phyloP scores from a whole-genome alignment of 2,888 invertebrate species.

The Drosophila acutilabella region DNA sequence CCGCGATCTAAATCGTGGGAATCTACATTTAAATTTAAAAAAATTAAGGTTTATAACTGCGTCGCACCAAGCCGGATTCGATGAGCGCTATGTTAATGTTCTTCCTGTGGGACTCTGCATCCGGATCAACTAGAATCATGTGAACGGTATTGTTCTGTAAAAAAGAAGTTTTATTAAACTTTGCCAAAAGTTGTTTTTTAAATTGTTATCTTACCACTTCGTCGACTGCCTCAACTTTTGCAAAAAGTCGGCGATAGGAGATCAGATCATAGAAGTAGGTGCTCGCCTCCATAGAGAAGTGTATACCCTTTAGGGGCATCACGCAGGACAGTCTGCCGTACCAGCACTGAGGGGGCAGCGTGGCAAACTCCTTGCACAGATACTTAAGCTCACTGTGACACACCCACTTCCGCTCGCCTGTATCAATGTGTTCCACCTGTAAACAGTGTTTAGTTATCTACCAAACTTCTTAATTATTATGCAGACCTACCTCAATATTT shows the following conservation, averaged over 20 bases:
- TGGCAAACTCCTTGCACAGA: slow-evolving; percentile 68
- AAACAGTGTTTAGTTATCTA: no score
- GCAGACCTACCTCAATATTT: slow-evolving; percentile 66
- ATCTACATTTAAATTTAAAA: no score
- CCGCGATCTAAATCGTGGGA: no score
- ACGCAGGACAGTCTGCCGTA: slow-evolving; percentile 75
- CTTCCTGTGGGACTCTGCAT: not conserved
- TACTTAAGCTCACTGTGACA: slow-evolving; percentile 67
- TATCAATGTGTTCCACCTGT: slow-evolving; percentile 79
- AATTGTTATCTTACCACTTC: slow-evolving; percentile 44
- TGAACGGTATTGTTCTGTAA: slow-evolving; percentile 66
- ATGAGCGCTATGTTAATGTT: slow-evolving; percentile 50
- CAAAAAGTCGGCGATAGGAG: slow-evolving; percentile 68
- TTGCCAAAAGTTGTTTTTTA: no score
- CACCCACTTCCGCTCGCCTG: slow-evolving; percentile 76
- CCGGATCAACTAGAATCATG: slow-evolving; percentile 77
- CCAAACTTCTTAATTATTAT: no score
- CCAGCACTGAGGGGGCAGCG: slow-evolving; percentile 74
- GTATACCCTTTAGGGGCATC: slow-evolving; percentile 59
- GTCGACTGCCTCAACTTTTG: slow-evolving; percentile 73
- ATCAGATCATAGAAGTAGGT: slow-evolving; percentile 69
- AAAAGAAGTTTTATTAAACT: not conserved
- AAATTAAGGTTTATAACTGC: slow-evolving; percentile 23
- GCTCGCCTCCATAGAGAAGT: slow-evolving; percentile 74
- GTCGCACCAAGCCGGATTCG: slow-evolving; percentile 52